Base-by-base conservation (phyloP, 2,797 vertebrate genomes). In the Holocentrus rufus region DNA sequence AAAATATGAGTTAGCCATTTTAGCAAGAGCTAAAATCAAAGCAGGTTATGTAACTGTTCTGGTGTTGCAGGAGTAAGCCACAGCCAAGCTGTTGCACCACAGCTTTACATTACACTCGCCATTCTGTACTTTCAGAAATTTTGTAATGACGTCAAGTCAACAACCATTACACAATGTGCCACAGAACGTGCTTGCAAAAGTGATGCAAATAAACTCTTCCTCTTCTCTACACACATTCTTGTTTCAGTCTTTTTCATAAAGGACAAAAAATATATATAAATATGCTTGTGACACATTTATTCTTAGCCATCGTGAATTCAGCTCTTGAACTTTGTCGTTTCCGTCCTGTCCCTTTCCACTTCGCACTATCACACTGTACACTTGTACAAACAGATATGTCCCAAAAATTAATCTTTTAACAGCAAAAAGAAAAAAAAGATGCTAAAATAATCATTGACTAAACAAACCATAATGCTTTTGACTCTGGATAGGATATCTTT, bases 41-140 rank as follows among this genome's bases (percentile, higher is more conserved):
- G 34, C 13, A 1, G 10, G 8, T 69, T 34, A 70, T 64, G n/a
- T 47, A 54, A 65, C 9, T 25, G 20, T 22, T 52, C 7, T 23
- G 4, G 13, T 54, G 17, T 68, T 76, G 57, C 9, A 53, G 0
- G 57, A 61, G 65, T 9, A 42, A 66, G n/a, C 15, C 30, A 75
- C 14, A 47, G 7, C 34, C 1, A 0, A 52, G 36, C 1, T 62
- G 22, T 39, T 30, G n/a, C 13, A 71, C 7, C 49, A 23, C 52
- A 13, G 49, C 18, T 11, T 77, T 36, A 25, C 27, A 64, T 52
- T 36, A 42, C 49, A 69, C 23, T 44, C 31, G 10, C 42, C 27
- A 23, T 65, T 62, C 53, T 31, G 25, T 22, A 4, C 18, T 65
- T 56, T 56, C 15, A 27, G 6, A 57, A 23, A 68, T 47, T 14